A percentile compares a stretch with the other conserved stretches of the same genome.
Evolutionary conservation across 2,113 vertebrate genomes (phyloP).

Genomic region (Triplophysa tibetana): DNA sequence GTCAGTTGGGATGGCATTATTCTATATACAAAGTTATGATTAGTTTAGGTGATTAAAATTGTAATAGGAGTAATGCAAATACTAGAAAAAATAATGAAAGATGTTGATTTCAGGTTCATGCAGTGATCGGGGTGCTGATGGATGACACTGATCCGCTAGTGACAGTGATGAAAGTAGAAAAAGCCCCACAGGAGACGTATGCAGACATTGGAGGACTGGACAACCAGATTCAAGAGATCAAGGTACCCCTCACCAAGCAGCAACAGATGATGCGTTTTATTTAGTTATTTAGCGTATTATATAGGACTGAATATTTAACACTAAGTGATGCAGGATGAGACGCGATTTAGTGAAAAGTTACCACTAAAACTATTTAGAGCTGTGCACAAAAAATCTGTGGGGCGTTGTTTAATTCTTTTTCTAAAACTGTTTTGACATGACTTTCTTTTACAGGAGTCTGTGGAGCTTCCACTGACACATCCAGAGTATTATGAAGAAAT

Average conservation of each 20-base stretch:
- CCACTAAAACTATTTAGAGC: too few species aligned
- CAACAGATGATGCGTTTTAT: not conserved
- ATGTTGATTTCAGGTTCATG: constrained; percentile 82
- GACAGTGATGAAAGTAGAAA: constrained; percentile 98
- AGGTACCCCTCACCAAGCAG: constrained; percentile 71
- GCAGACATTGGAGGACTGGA: constrained; percentile 96
- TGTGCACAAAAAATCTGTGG: too few species aligned
- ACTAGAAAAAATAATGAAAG: too few species aligned
- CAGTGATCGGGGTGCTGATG: constrained; percentile 96
- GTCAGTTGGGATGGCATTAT: constrained; percentile 58
- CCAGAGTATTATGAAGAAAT: constrained; percentile 99
- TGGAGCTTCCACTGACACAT: constrained; percentile 96
- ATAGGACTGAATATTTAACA: too few species aligned
- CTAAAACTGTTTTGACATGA: too few species aligned
- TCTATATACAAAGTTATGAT: too few species aligned
- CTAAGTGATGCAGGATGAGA: too few species aligned
- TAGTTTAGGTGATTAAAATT: too few species aligned
- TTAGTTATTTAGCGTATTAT: too few species aligned
- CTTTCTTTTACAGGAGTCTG: constrained; percentile 82
- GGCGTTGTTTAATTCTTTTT: not conserved
- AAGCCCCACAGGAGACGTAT: constrained; percentile 95
- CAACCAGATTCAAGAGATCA: constrained; percentile 98
- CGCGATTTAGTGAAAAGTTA: too few species aligned
- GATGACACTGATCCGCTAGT: constrained; percentile 97
- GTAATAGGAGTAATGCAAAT: too few species aligned